Base-by-base conservation (phyloP, 1,140 invertebrate species). In the Tetramorium simillimum region DNA sequence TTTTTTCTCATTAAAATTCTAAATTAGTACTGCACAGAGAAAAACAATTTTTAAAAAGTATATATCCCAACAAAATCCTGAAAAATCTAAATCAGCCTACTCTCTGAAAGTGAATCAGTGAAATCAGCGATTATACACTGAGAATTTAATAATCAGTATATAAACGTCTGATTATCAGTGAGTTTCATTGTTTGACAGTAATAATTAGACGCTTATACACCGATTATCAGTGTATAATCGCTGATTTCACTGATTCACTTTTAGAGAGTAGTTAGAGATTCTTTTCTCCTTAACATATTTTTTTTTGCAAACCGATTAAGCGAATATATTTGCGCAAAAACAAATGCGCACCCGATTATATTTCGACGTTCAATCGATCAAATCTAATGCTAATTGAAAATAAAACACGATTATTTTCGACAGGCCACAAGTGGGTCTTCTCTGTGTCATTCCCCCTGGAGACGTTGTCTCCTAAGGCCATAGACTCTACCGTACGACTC, bases 401-500 rank as follows among this genome's bases (percentile, higher is more conserved):
- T n/a, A 21, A 21, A 51, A 65, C 28, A 24, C 5, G 2, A 43
- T 18, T 21, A 49, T 49, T 69, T 24, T 49, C 18, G 9, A 72
- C 72, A 60, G 51, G 24, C 53, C 73, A 82, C 80, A 82, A 82
- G 67, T 82, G 80, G 40, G 37, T 37, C 33, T 82, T 53, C 40
- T 72, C 5, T 21, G 53, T 72, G 65, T 73, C 80, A 82, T 90
- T 84, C 73, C 88, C 85, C 73, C 37, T 67, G 51, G 12, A 56
- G 63, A 82, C 12, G 18, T 72, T 82, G 51, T 60, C 80, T 51
- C 24, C 9, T n/a, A 43, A 49, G 69, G 40, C 24, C 18, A 14
- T 40, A 51, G 18, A 53, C 46, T 80, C 24, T 33, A 5, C 16
- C 62, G 33, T 62, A 33, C n/a, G 33, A 90, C 93, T 93, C 72